Conservation (phyloP, 2,888 invertebrate species). For the Meta bourneti region DNA sequence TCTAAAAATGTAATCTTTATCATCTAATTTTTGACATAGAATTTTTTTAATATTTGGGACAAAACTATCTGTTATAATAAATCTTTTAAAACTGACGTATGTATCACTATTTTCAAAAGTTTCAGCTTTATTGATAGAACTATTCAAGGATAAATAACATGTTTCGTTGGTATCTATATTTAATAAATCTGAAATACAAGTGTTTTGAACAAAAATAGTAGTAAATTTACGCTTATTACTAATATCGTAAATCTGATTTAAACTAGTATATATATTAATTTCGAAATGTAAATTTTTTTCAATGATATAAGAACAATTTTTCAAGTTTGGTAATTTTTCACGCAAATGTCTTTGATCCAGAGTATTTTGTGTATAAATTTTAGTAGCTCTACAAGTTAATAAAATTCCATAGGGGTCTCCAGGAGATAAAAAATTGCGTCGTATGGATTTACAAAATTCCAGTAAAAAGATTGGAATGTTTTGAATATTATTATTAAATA, state of each 20-base stretch:
- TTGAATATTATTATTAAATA: slow-evolving; percentile 2
- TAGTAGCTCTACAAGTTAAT: slow-evolving; percentile 40
- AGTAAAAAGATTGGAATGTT: slow-evolving; percentile 3
- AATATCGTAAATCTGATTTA: slow-evolving; percentile 40
- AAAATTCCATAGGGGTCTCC: slow-evolving; percentile 25
- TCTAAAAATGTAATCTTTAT: slow-evolving; percentile 34
- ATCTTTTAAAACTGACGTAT: slow-evolving; percentile 27
- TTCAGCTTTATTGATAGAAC: slow-evolving; percentile 14
- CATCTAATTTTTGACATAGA: slow-evolving; percentile 7
- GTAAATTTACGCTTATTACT: slow-evolving; percentile 37
- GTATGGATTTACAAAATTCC: slow-evolving; percentile 28
- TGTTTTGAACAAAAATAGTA: slow-evolving; percentile 26
- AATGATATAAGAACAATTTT: not conserved
- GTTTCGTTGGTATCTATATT: slow-evolving; percentile 3
- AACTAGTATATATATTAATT: slow-evolving; percentile 16
- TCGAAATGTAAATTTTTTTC: slow-evolving; percentile 43
- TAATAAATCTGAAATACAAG: slow-evolving; percentile 1
- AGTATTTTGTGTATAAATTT: slow-evolving; percentile 23
- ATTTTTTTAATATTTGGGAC: not conserved
- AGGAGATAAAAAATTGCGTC: slow-evolving; percentile 9
- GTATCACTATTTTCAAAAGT: not conserved
- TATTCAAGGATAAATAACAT: slow-evolving; percentile 4
- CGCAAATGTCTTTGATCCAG: slow-evolving; percentile 41
- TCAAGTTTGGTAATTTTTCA: slow-evolving; percentile 8
- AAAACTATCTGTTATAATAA: slow-evolving; percentile 32